Base-by-base conservation (phyloP, 2,797 vertebrate genomes). In the Pseudomugil gertrudae region DNA sequence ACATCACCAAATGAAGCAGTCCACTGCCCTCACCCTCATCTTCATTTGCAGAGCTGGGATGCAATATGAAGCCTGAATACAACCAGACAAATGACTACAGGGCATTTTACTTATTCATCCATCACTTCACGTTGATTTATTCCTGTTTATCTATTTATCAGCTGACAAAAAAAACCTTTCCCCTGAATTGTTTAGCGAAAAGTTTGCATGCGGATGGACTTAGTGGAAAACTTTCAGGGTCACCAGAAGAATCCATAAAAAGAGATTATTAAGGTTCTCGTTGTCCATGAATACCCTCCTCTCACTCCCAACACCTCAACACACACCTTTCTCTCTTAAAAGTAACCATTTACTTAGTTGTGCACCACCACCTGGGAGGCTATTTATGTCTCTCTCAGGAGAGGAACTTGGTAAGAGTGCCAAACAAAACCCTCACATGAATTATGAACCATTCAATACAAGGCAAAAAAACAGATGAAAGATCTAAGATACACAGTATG, bases 101-200 rank as follows among this genome's bases (percentile, higher is more conserved):
- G 90, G 90, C 87, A 89, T 91, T 89, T 93, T 90, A 92, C 81
- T 93, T 91, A 92, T 92, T 92, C 90, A 92, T 92, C 85, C 83
- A 90, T 90, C 86, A 92, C 79, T 84, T 87, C 89, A 80, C 85
- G 89, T 87, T 90, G 90, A 92, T 91, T 92, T 87, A 92, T 90
- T 93, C 85, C 79, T 89, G 86, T 92, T 91, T 91, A 91, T 90
- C 84, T 91, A 91, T 91, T 92, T 89, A 91, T 91, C 87, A 89
- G 77, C 72, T 79, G 59, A 53, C 69, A 60, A 60, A 79, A 79
- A 81, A 74, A 82, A 36, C 45, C 15, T 63, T 79, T 81, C 51
- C 58, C 61, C 57, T 24, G 51, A 74, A 85, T 85, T 87, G 80
- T 83, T 83, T 88, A 69, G 72, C 67, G 63, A 45, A 76, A 90